Evolutionary conservation across 1,140 invertebrate species (phyloP).

Genomic region (Macrobrachium nipponense): DNA sequence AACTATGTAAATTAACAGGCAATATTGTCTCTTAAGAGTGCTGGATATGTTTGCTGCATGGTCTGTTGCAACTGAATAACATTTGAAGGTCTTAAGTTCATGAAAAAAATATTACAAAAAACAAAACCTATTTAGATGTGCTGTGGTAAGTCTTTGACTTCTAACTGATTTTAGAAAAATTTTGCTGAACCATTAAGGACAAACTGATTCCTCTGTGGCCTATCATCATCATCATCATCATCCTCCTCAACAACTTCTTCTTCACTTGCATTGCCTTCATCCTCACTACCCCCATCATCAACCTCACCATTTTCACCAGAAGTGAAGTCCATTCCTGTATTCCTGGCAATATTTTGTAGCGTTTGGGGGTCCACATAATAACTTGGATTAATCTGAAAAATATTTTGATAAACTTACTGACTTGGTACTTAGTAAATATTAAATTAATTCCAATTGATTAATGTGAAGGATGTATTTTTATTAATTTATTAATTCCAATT

Average conservation of each 20-base stretch:
- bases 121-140: no score
- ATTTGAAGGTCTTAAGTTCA: no score
- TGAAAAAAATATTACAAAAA: no score
- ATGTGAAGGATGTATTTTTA: neutral
- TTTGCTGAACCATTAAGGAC: slow-evolving; percentile 45
- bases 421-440: neutral
- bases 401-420: no score
- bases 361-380: slow-evolving; percentile 45
- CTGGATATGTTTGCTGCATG: no score
- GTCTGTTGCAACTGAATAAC: no score
- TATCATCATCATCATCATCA: slow-evolving; percentile 19
- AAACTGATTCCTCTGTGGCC: slow-evolving; percentile 22
- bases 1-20: no score
- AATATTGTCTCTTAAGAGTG: no score
- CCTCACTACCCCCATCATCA: slow-evolving; percentile 45
- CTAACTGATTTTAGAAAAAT: slow-evolving; percentile 34
- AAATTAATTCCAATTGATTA: neutral
- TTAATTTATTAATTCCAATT: neutral
- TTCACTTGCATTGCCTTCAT: slow-evolving; percentile 42
- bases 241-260: slow-evolving; percentile 42
- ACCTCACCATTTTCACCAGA: slow-evolving; percentile 31
- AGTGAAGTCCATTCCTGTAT: slow-evolving; percentile 42
- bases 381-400: slow-evolving; percentile 33
- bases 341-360: slow-evolving; percentile 30
- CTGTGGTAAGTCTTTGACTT: no score